Evolutionary conservation across 2,888 invertebrate species (phyloP).

Genomic region (Spilarctia lutea): DNA sequence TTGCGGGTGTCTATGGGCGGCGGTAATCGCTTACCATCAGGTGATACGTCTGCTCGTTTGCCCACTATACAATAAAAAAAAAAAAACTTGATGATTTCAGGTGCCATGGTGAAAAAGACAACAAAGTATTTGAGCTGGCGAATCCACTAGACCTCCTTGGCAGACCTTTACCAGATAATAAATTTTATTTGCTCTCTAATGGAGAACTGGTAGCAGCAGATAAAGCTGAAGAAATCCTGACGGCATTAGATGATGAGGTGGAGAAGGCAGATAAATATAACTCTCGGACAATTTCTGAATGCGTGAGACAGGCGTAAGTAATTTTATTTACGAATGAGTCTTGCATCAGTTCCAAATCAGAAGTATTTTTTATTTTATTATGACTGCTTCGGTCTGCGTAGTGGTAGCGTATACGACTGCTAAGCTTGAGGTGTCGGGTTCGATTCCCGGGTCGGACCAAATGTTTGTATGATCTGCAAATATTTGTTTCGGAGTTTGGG

Average conservation of each 20-base stretch:
- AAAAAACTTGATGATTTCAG: conserved; percentile 61
- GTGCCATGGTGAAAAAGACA: conserved; percentile 90
- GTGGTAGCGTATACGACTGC: too few relatives aligned
- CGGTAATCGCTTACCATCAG: too few relatives aligned
- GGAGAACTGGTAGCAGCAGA: conserved; percentile 66
- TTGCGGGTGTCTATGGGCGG: too few relatives aligned
- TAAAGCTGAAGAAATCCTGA: conserved; percentile 56
- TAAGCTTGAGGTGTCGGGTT: too few relatives aligned
- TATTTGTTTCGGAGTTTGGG: too few relatives aligned
- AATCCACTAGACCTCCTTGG: conserved; percentile 76
- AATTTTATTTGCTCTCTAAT: conserved; percentile 69
- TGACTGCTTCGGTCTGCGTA: too few relatives aligned
- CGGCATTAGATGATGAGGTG: conserved; percentile 62
- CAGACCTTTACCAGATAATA: conserved; percentile 64
- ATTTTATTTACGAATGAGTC: neutral
- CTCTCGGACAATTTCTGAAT: conserved; percentile 63
- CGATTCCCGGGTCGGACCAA: too few relatives aligned
- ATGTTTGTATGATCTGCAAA: too few relatives aligned
- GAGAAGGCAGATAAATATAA: conserved; percentile 67
- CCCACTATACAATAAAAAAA: too few relatives aligned
- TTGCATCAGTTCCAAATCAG: neutral
- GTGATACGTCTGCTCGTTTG: too few relatives aligned
- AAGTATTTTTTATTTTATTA: neutral
- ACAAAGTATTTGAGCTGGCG: conserved; percentile 87
- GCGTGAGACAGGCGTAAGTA: conserved; percentile 67